Conservation (phyloP, 1,140 invertebrate genomes). For the Penaeus chinensis region DNA sequence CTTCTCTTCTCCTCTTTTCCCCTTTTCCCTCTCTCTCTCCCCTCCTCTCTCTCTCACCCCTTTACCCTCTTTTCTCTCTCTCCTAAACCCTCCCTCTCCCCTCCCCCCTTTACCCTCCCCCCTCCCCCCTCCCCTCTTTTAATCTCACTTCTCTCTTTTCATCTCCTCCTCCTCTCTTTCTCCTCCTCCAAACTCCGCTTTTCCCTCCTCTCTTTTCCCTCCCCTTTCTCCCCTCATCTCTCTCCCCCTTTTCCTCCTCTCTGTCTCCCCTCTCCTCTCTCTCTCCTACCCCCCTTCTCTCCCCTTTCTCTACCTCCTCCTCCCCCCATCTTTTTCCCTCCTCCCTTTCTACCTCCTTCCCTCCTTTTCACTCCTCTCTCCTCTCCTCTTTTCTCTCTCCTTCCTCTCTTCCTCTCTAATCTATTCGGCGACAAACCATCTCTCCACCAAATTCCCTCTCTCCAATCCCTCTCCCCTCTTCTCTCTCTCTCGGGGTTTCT, state of each 20-base stretch:
- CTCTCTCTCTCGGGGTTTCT: no score
- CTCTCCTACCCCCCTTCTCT: background rate
- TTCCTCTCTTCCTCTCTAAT: background rate
- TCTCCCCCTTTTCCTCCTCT: background rate
- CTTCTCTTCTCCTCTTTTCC: background rate
- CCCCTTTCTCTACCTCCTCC: background rate
- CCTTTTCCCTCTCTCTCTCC: background rate
- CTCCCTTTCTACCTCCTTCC: background rate
- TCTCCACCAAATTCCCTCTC: no score
- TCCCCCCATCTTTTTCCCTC: background rate
- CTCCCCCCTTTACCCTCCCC: background rate
- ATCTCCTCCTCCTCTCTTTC: background rate
- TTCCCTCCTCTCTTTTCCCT: background rate
- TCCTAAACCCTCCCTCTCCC: background rate
- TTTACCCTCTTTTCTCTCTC: background rate
- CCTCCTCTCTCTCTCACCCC: background rate
- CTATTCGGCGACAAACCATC: background rate
- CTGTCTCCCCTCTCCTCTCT: background rate
- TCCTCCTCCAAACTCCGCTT: background rate
- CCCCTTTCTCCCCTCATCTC: background rate
- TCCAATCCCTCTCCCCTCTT: no score
- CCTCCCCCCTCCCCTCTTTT: background rate
- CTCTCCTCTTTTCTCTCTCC: background rate
- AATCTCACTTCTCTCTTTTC: background rate
- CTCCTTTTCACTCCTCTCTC: background rate